phyloP scores from a whole-genome alignment of 2,888 invertebrate genomes.

The Pyrrhia umbra region DNA sequence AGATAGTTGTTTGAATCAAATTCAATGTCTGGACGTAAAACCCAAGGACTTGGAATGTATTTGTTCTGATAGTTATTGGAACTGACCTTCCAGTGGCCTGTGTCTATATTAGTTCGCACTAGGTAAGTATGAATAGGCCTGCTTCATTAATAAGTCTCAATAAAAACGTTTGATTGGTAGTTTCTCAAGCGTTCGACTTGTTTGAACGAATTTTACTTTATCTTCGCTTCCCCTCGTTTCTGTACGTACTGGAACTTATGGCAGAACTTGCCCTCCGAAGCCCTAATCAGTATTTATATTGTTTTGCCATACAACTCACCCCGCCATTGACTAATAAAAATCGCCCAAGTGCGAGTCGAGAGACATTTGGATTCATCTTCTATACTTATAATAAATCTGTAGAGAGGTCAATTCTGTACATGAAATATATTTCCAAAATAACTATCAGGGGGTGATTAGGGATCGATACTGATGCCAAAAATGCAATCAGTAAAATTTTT shows the following conservation, averaged over 20 bases:
- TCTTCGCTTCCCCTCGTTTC: slow-evolving; percentile 27
- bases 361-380: too few relatives aligned
- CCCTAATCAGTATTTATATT: slow-evolving; percentile 18
- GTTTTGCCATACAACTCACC: neutral
- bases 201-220: slow-evolving; percentile 40
- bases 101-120: slow-evolving; percentile 22
- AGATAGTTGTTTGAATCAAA: neutral
- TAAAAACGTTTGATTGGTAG: slow-evolving; percentile 65
- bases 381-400: too few relatives aligned
- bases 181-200: slow-evolving; percentile 61
- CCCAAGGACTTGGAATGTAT: slow-evolving; percentile 11
- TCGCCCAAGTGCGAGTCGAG: too few relatives aligned
- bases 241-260: slow-evolving; percentile 26
- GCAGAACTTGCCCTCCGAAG: slow-evolving; percentile 21
- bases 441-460: too few relatives aligned
- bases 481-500: too few relatives aligned
- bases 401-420: too few relatives aligned
- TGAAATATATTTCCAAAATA: too few relatives aligned
- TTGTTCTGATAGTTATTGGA: neutral
- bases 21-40: neutral
- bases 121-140: slow-evolving; percentile 29
- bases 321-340: too few relatives aligned
- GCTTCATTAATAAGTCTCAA: slow-evolving; percentile 59
- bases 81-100: slow-evolving; percentile 6
- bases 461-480: too few relatives aligned